These are phyloP conservation scores for Phodopus roborovskii DNA, from an alignment of 2,113 vertebrate genomes.

Conservation along the genomic window DNA sequence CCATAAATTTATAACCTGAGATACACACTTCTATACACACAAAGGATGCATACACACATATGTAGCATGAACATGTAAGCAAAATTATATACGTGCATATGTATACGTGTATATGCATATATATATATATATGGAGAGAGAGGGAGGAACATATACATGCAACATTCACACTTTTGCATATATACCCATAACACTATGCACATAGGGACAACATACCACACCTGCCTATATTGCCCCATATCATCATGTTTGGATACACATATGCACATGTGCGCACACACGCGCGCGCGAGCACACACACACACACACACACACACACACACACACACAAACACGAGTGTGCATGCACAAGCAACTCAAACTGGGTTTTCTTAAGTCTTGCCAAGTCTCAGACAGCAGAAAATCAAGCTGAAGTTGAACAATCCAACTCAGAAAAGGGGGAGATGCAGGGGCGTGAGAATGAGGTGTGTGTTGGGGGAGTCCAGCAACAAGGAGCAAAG, in stretches of 20 bases:
- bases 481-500: conserved; percentile 44
- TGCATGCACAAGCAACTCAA: neutral
- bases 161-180: neutral
- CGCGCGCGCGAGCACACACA: no score
- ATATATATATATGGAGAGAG: neutral
- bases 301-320: neutral
- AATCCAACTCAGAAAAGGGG: conserved; percentile 26
- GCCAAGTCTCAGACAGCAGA: conserved; percentile 74
- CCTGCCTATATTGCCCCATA: neutral
- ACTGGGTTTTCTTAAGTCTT: conserved; percentile 56
- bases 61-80: neutral
- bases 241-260: neutral
- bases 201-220: neutral
- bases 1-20: neutral
- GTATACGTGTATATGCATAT: no score
- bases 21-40: neutral
- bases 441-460: conserved; percentile 69
- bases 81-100: neutral
- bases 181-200: neutral
- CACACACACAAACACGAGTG: neutral
- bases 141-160: neutral
- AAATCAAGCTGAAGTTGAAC: conserved; percentile 73
- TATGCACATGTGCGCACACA: neutral
- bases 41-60: neutral
- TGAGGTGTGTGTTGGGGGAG: conserved; percentile 71